Conservation (phyloP, 2,797 vertebrate species). For the Pangasius krempfi region DNA sequence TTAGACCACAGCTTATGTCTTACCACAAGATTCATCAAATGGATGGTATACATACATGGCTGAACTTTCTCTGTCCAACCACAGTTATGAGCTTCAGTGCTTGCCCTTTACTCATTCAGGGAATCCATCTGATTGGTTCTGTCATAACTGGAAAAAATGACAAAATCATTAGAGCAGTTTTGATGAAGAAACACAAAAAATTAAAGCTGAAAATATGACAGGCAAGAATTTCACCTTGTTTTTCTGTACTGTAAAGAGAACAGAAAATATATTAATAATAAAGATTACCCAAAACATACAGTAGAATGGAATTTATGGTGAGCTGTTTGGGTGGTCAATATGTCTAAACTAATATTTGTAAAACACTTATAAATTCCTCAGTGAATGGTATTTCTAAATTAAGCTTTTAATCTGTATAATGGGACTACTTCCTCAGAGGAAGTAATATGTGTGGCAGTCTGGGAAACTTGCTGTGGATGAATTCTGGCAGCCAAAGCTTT, state of each 20-base stretch:
- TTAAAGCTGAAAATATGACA: background rate
- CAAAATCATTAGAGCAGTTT: conserved; percentile 35
- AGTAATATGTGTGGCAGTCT: background rate
- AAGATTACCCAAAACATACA: background rate
- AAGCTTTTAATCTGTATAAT: background rate
- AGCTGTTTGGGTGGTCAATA: background rate
- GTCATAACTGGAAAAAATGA: conserved; percentile 53
- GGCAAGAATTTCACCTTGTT: background rate
- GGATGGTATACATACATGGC: conserved; percentile 60
- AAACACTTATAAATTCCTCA: background rate
- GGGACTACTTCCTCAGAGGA: background rate
- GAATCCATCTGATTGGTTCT: conserved; percentile 41
- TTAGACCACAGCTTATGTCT: conserved; percentile 59
- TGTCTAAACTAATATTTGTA: background rate
- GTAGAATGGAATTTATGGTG: background rate
- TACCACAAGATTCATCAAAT: conserved; percentile 66
- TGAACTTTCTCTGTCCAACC: conserved; percentile 65
- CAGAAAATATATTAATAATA: background rate
- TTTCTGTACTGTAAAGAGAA: background rate
- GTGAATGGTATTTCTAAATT: background rate
- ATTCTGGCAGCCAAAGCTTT: background rate
- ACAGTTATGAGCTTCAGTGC: conserved; percentile 60
- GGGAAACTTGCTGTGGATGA: background rate
- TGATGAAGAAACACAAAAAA: background rate
- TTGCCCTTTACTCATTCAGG: conserved; percentile 53